Base-by-base conservation (phyloP, 2,797 vertebrate species). In the Micropoecilia bifurca region DNA sequence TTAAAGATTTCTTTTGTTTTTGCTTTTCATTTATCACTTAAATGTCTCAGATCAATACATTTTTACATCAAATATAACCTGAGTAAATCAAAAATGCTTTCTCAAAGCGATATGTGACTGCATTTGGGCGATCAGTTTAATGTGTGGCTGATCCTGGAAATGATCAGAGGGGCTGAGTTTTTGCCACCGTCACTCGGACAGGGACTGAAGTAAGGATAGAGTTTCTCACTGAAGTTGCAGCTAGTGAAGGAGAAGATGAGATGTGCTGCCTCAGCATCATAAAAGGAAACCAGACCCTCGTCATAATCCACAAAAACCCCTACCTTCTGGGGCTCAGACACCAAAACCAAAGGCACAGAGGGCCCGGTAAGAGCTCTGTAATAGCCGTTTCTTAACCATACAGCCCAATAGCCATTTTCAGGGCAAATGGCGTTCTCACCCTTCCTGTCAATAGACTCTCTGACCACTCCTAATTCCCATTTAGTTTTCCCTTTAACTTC, bases 281-380 rank as follows among this genome's bases (percentile, higher is more conserved):
- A 85, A 48, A 80, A 80, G 3, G 22, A 47, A 46, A 82, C 77
- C 18, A 66, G 25, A 43, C 78, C 74, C 7, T 53, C 36, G 1
- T 79, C 41, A 0, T 79, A 50, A 57, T 79, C 72, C 66, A 80
- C 76, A 48, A 83, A 80, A 57, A 81, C 66, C 0, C 85, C 78
- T 7, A 77, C 47, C 43, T 36, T 79, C 48, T 80, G 55, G 16
- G 72, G 74, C 28, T 50, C 20, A 0, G 39, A 66, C n/a, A 8
- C 71, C 33, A 78, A 57, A 4, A 2, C 20, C 5, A 80, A 55
- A 33, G 14, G 18, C 4, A 76, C 22, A 9, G 75, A 63, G 8
- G 57, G 74, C 2, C 74, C 47, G 4, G 16, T 22, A n/a, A 73
- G 69, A 6, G 30, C 71, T 10, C 30, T 77, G 73, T 45, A 45